A percentile compares a stretch with the other conserved stretches of the same genome.
Evolutionary conservation across 2,797 vertebrate genomes (phyloP).

Genomic region (Prunella strophiata): DNA sequence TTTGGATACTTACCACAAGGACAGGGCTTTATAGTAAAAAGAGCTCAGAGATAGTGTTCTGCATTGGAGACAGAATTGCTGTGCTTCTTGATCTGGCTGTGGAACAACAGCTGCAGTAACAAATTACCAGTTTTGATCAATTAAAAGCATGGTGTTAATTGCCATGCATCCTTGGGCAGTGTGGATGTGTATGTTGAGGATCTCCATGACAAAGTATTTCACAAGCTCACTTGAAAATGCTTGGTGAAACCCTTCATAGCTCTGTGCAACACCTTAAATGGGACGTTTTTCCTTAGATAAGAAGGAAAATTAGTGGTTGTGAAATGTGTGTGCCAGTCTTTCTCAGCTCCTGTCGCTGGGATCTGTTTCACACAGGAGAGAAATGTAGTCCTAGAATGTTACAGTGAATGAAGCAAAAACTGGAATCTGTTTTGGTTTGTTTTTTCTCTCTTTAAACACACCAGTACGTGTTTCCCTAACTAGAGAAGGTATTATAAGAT

Average conservation of each 20-base stretch:
- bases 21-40: not conserved
- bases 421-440: not conserved
- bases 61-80: not conserved
- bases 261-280: not conserved
- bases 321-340: not conserved
- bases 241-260: not conserved
- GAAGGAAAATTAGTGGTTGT: not conserved
- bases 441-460: not conserved
- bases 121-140: not conserved
- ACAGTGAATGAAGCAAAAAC: not conserved
- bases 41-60: not conserved
- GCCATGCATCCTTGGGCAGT: not conserved
- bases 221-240: not conserved
- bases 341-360: not conserved
- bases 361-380: not conserved
- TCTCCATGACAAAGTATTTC: not conserved
- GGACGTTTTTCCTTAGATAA: not conserved
- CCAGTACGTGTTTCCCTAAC: fast-evolving
- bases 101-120: not conserved
- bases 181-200: not conserved
- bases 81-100: not conserved
- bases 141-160: not conserved
- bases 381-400: not conserved
- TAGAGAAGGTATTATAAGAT: not conserved
- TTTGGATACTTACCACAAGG: not conserved